Evolutionary conservation across 2,888 invertebrate species (phyloP), one percentile per base, ranked within the genome.

Genomic region (Melieria crassipennis): DNA sequence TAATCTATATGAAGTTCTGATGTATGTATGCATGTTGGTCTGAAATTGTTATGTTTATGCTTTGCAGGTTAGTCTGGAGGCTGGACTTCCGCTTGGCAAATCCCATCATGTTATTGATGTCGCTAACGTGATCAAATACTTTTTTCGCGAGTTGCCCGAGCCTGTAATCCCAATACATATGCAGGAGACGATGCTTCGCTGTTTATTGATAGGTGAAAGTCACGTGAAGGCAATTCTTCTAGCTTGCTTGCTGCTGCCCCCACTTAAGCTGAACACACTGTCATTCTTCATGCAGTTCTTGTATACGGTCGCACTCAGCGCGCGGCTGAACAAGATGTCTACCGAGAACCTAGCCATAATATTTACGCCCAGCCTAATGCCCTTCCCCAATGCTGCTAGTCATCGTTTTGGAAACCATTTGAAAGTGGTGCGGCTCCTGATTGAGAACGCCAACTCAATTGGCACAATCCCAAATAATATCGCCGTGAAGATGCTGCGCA

Each of bases 281-380:
- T 91, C 93, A 75, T 96, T 93, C 87, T 89, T 95, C 72, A 92
- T 96, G 92, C 92, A 93, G 89, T 84, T 84, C 65, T 75, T 85
- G 0, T 72, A 82, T 61, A 82, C 82, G 0, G 80, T 97, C 47
- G 90, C 94, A 7, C 87, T 89, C 47, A 89, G 91, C 80, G 91
- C 92, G 65, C 89, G 90, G 64, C 88, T 89, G 64, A 97, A 97
- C 84, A 92, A 93, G 85, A 97, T 97, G 97, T 91, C 92, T 78
- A 88, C 91, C 0, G 91, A 91, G 66, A 97, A 97, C 87, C 88
- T 97, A 75, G 93, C 96, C 1, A 93, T 95, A 76, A 92, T 96
- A 46, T 88, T 97, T 83, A 92, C 94, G 0, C 96, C 96, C 0
- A 94, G 94, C 81, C 89, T 97, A 66, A 93, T 97, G 92, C 95